Evolutionary conservation across 2,113 vertebrate species (phyloP).

Genomic region (Clarias batrachus): DNA sequence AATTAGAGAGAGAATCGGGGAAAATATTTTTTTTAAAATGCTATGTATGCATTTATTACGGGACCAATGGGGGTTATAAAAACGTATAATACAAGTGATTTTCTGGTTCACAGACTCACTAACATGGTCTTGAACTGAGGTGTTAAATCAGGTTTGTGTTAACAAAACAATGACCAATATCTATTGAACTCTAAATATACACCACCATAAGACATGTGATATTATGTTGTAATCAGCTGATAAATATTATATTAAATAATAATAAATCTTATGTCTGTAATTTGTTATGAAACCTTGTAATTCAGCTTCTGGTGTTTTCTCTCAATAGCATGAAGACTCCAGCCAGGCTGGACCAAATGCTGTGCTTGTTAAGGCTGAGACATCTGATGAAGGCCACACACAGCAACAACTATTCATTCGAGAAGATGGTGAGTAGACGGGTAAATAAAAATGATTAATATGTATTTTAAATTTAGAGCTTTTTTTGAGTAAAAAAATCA

Average conservation of each 20-base stretch:
- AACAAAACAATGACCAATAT: neutral
- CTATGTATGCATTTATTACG: neutral
- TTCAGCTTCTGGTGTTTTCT: neutral
- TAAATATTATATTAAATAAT: neutral
- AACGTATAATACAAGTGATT: neutral
- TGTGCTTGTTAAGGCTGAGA: slow-evolving; percentile 68
- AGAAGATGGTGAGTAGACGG: slow-evolving; percentile 64
- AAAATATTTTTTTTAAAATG: neutral
- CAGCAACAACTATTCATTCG: slow-evolving; percentile 56
- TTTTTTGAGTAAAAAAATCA: neutral
- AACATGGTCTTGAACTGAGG: neutral
- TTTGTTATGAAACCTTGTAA: neutral
- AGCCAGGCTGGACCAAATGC: slow-evolving; percentile 59
- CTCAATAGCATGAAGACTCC: slow-evolving; percentile 62
- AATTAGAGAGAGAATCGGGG: no score
- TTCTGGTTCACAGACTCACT: neutral
- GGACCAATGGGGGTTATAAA: neutral
- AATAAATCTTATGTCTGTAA: neutral
- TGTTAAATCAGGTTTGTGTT: neutral
- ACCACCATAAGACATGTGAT: neutral
- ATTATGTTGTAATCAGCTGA: neutral
- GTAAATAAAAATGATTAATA: neutral
- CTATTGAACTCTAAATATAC: neutral
- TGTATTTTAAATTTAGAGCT: neutral
- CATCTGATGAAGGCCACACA: slow-evolving; percentile 52